These are phyloP conservation scores for Oscheius sp. DNA, from an alignment of 2,888 invertebrate genomes.

Conservation along the genomic window DNA sequence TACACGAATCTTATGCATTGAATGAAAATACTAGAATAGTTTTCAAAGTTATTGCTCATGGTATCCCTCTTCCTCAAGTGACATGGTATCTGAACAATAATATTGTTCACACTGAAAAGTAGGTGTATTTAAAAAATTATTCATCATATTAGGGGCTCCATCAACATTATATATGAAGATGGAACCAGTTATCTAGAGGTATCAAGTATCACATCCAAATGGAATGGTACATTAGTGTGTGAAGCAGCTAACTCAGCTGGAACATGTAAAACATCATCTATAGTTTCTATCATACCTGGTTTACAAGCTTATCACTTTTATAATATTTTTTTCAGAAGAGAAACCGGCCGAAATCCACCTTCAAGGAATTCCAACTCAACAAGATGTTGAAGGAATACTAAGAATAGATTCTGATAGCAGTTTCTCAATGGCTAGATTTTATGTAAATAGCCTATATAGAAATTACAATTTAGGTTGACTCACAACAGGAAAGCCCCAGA, in stretches of 20 bases:
- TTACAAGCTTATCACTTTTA: not conserved
- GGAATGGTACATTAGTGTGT: constrained; percentile 42
- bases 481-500: constrained; percentile 9
- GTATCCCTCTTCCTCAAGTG: constrained; percentile 59
- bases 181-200: constrained; percentile 46
- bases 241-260: constrained; percentile 52
- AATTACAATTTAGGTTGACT: constrained; percentile 18
- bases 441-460: not conserved
- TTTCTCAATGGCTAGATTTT: not conserved
- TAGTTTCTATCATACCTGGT: constrained; percentile 30
- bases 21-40: constrained; percentile 34
- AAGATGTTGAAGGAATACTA: constrained; percentile 22
- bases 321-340: not conserved
- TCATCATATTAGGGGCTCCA: constrained; percentile 18
- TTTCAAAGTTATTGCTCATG: constrained; percentile 51
- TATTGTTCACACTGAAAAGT: constrained; percentile 43
- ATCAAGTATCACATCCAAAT: constrained; percentile 33
- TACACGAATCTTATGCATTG: constrained; percentile 42
- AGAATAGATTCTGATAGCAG: constrained; percentile 6
- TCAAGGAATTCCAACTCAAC: constrained; percentile 26
- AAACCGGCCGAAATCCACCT: constrained; percentile 16
- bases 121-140: not conserved
- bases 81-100: constrained; percentile 54
- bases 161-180: constrained; percentile 54
- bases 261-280: constrained; percentile 30